A percentile compares a stretch with the other conserved stretches of the same genome.
These are phyloP conservation scores for Diadema setosum DNA, from an alignment of 35 echinoderm and acorn worm species.

Conservation along the genomic window DNA sequence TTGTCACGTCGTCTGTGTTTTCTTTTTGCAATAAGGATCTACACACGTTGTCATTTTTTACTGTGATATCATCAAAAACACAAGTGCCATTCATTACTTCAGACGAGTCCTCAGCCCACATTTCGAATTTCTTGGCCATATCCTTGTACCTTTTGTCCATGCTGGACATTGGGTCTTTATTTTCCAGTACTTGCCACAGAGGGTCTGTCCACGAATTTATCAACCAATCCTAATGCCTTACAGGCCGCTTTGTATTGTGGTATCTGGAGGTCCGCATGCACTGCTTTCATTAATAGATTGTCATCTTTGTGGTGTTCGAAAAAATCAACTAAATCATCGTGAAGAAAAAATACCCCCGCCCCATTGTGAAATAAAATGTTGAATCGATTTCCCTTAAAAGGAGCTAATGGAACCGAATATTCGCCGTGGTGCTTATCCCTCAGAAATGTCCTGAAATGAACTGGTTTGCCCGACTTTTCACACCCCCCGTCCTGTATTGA, in stretches of 20 bases:
- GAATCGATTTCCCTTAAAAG: slow-evolving; percentile 22
- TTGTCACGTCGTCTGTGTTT: background rate
- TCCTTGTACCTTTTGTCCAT: background rate
- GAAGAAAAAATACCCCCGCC: background rate
- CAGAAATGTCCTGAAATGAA: slow-evolving; percentile 4
- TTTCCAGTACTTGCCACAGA: background rate
- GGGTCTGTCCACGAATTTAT: slow-evolving; percentile 16
- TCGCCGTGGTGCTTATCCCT: background rate
- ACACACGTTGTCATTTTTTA: background rate
- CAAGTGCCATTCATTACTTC: background rate
- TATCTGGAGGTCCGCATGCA: background rate
- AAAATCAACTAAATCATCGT: background rate
- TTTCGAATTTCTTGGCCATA: background rate
- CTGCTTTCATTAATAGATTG: background rate
- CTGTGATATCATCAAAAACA: background rate
- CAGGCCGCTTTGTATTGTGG: background rate
- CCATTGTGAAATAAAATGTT: too few species aligned
- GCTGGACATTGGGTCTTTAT: background rate
- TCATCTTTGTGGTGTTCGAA: background rate
- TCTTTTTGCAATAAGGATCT: background rate
- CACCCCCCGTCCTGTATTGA: too few species aligned
- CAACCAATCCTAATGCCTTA: background rate
- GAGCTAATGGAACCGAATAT: background rate
- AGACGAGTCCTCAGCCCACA: background rate
- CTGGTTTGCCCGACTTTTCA: too few species aligned